Evolutionary conservation across 2,113 vertebrate species (phyloP), one percentile per base, ranked within the genome.

Genomic region (Nansenia antarctica): DNA sequence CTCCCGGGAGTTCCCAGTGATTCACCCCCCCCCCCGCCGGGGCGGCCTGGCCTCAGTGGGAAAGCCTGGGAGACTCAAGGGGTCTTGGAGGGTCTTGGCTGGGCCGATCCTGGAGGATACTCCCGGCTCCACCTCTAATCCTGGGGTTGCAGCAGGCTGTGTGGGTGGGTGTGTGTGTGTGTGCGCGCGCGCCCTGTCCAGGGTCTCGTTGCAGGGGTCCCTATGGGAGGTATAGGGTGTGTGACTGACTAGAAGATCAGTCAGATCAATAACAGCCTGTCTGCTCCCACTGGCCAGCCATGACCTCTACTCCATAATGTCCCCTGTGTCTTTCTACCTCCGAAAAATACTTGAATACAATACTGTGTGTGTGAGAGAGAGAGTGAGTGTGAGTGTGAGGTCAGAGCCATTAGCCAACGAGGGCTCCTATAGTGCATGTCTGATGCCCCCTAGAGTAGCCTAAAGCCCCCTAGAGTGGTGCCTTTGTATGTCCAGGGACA

Each of bases 291-390:
- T 22, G n/a, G 52, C 45, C 22, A 35, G 49, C 35, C 66, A 1
- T 73, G 66, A 76, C 77, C 72, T 60, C 20, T 74, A 34, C 47
- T 55, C 24, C 22, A 64, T 60, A 12, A n/a, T 69, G 32, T 65
- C 42, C 66, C 32, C 54, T 18, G 22, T 3, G 15, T 22, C n/a
- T 35, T n/a, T n/a, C n/a, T n/a, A n/a, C n/a, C n/a, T n/a, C n/a
- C n/a, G n/a, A n/a, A n/a, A n/a, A n/a, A n/a, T n/a, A n/a, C n/a
- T n/a, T n/a, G n/a, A n/a, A n/a, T n/a, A n/a, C n/a, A n/a, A n/a
- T n/a, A n/a, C n/a, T n/a, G 24, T 66, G 9, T 34, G 11, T 22
- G 3, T 12, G 63, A 22, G 26, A 5, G 26, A 47, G 24, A 9
- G 26, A 18, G 57, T 52, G 35, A 58, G 31, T 35, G 18, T 53